phyloP scores from a whole-genome alignment of 2,113 vertebrate genomes.

The Phalacrocorax brasilianus region DNA sequence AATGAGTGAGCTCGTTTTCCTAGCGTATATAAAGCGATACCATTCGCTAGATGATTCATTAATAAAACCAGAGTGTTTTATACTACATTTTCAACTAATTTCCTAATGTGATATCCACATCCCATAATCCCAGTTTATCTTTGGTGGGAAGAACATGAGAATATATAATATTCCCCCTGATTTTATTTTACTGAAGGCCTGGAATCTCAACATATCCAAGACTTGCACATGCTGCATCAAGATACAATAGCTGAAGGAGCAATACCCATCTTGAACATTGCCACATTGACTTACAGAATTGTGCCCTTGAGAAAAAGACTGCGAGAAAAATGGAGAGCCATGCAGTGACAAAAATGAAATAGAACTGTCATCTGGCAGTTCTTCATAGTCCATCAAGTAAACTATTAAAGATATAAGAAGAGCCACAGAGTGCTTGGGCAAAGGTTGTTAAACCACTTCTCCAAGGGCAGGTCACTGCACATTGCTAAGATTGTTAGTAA shows the following conservation, averaged over 20 bases:
- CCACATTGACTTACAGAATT: constrained; percentile 75
- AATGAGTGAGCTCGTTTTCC: not conserved
- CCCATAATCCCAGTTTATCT: constrained; percentile 48
- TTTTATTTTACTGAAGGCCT: constrained; percentile 61
- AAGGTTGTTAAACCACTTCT: constrained; percentile 75
- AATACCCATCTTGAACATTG: constrained; percentile 67
- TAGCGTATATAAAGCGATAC: not conserved
- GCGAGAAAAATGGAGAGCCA: constrained; percentile 66
- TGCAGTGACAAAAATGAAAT: constrained; percentile 81
- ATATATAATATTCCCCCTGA: constrained; percentile 45
- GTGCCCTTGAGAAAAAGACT: constrained; percentile 77
- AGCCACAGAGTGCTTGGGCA: constrained; percentile 71
- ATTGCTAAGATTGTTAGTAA: constrained; percentile 60
- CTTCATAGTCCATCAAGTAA: constrained; percentile 78
- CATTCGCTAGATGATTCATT: not conserved
- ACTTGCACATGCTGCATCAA: constrained; percentile 37
- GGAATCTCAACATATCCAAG: constrained; percentile 44
- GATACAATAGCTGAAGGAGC: constrained; percentile 65
- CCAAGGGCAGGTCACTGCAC: constrained; percentile 75
- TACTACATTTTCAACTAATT: not conserved
- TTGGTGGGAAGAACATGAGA: constrained; percentile 37
- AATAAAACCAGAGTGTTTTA: not conserved
- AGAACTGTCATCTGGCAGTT: constrained; percentile 79
- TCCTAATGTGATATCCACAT: constrained; percentile 29
- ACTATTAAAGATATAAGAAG: constrained; percentile 78